These are phyloP conservation scores for Loris lydekkerianus DNA, from an alignment of 2,797 vertebrate species.

Conservation along the genomic window DNA sequence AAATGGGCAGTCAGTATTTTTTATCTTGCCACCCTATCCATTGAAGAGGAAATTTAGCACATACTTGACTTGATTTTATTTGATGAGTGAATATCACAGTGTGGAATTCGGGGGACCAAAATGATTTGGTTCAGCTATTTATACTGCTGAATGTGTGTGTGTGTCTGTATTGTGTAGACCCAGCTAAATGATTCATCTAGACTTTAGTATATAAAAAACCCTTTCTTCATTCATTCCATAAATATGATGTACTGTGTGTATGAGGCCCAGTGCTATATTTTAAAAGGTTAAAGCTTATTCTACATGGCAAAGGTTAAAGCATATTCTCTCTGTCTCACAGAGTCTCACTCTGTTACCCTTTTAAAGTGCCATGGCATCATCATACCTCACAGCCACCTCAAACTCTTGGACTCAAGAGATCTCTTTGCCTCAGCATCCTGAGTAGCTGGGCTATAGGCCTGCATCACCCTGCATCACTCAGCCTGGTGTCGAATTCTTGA, in stretches of 20 bases:
- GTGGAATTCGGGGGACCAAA: background rate
- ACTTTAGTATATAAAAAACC: slow-evolving; percentile 24
- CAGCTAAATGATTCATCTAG: slow-evolving; percentile 31
- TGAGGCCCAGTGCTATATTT: background rate
- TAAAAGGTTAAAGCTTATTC: slow-evolving; percentile 38
- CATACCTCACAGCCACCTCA: no score
- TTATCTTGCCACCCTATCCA: background rate
- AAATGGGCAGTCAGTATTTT: slow-evolving; percentile 8
- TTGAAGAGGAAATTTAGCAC: slow-evolving; percentile 48
- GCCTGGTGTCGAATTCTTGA: no score
- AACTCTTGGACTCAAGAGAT: no score
- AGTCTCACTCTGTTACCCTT: no score
- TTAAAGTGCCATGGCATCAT: no score
- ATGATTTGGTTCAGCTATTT: background rate
- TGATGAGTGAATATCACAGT: background rate
- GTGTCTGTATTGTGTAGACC: background rate
- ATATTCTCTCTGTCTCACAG: background rate
- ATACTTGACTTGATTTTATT: slow-evolving; percentile 3
- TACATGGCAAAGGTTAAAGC: background rate
- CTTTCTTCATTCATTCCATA: slow-evolving; percentile 11
- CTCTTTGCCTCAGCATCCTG: no score
- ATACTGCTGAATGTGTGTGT: background rate
- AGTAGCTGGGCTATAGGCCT: no score
- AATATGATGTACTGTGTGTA: background rate
- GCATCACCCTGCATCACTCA: no score